A percentile compares a stretch with the other conserved stretches of the same genome.
Evolutionary conservation across 2,888 invertebrate species (phyloP).

Genomic region (Drosophila mettleri): DNA sequence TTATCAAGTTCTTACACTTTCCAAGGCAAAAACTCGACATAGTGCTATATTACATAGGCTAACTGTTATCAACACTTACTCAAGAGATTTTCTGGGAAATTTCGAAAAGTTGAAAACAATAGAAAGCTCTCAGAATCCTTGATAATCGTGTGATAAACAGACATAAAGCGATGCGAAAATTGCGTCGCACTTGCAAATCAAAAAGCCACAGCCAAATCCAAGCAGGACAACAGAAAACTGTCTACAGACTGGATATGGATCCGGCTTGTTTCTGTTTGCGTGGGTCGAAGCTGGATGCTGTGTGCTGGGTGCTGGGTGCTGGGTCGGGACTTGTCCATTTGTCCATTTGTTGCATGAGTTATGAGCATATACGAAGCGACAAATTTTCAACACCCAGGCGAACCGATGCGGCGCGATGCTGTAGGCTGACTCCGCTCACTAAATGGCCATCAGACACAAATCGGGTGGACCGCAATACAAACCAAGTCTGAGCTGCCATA

Average conservation of each 20-base stretch:
- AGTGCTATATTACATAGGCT: too few species aligned
- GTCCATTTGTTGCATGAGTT: conserved; percentile 82
- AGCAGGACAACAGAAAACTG: conserved; percentile 3
- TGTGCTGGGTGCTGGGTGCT: background rate
- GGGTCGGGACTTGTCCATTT: conserved; percentile 64
- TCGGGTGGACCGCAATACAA: background rate
- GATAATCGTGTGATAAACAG: conserved; percentile 16
- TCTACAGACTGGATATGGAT: conserved; percentile 45
- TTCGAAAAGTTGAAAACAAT: background rate
- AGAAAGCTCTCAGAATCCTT: background rate
- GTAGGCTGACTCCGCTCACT: conserved; percentile 43
- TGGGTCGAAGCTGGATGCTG: conserved; percentile 33
- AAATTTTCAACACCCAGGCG: conserved; percentile 58
- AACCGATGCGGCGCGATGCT: conserved; percentile 12
- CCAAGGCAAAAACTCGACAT: background rate
- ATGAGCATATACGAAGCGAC: conserved; percentile 80
- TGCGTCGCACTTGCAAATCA: conserved; percentile 38
- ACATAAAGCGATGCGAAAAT: conserved; percentile 36
- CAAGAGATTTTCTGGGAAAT: background rate
- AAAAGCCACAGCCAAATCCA: conserved; percentile 10
- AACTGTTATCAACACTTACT: background rate
- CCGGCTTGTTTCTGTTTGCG: conserved; percentile 45
- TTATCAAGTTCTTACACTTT: too few species aligned
- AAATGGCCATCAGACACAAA: conserved; percentile 65
- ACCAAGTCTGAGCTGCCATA: conserved; percentile 67